These are phyloP conservation scores for Kryptopterus vitreolus DNA, from an alignment of 2,797 vertebrate genomes.

Conservation along the genomic window DNA sequence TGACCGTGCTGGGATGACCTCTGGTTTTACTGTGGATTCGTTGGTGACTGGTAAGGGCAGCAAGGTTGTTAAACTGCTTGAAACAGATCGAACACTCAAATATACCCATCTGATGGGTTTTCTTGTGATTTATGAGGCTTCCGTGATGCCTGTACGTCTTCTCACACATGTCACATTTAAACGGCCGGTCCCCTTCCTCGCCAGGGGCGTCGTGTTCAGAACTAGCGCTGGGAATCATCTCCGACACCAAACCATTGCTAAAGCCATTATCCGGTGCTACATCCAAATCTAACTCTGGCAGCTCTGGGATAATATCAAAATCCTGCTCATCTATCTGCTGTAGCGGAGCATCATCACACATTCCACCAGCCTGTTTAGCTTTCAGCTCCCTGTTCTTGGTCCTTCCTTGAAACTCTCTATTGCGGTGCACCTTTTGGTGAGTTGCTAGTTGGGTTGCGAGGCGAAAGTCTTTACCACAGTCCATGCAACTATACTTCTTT, in stretches of 20 bases:
- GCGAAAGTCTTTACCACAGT: constrained; percentile 80
- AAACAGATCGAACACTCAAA: constrained; percentile 79
- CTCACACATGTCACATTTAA: constrained; percentile 75
- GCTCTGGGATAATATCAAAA: constrained; percentile 49
- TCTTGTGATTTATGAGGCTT: constrained; percentile 79
- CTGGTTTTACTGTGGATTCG: constrained; percentile 76
- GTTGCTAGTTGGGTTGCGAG: constrained; percentile 76
- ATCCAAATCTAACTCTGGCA: constrained; percentile 49
- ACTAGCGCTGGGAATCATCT: constrained; percentile 53
- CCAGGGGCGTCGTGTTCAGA: constrained; percentile 63
- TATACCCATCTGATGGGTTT: constrained; percentile 75
- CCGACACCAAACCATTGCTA: constrained; percentile 44
- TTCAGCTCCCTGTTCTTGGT: constrained; percentile 52
- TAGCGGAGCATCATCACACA: constrained; percentile 44
- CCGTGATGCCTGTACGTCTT: constrained; percentile 78
- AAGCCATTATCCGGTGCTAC: constrained; percentile 45
- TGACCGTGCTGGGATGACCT: constrained; percentile 47
- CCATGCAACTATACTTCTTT: constrained; percentile 76
- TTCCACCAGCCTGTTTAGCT: constrained; percentile 45
- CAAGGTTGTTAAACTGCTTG: constrained; percentile 82
- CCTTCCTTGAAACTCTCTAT: constrained; percentile 59
- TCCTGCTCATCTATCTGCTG: constrained; percentile 46
- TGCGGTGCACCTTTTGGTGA: constrained; percentile 72
- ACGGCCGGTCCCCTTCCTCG: constrained; percentile 67
- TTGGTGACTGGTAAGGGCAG: constrained; percentile 86